These are phyloP conservation scores for Malurus cyaneus DNA, from an alignment of 2,113 vertebrate species.

Conservation along the genomic window DNA sequence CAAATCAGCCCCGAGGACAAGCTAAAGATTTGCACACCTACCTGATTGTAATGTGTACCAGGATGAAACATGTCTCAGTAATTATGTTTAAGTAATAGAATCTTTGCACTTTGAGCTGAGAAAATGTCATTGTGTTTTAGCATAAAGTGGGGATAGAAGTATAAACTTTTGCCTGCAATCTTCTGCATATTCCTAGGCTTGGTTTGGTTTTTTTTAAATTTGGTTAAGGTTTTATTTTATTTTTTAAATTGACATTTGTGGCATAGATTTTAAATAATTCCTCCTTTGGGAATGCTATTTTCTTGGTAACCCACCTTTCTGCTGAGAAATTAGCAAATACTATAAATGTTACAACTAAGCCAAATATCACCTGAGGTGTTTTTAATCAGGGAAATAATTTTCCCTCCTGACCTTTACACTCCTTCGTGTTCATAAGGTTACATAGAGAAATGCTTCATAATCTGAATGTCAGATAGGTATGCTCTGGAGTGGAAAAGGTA, in stretches of 20 bases:
- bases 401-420: constrained; percentile 31
- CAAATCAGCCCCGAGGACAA: fast-evolving
- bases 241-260: background rate
- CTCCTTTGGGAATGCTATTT: background rate
- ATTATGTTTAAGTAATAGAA: background rate
- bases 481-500: background rate
- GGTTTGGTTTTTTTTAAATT: background rate
- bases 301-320: background rate
- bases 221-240: background rate
- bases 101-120: background rate
- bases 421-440: background rate
- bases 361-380: constrained; percentile 1
- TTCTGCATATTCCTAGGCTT: background rate
- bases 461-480: background rate
- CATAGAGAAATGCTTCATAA: background rate
- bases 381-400: constrained; percentile 34
- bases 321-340: constrained; percentile 26
- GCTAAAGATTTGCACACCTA: background rate
- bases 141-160: background rate
- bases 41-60: fast-evolving
- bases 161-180: background rate
- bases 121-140: background rate
- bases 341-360: constrained; percentile 45
- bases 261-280: background rate
- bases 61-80: background rate